A percentile compares a stretch with the other conserved stretches of the same genome.
These are phyloP conservation scores for Coregonus clupeaformis DNA, from an alignment of 2,113 vertebrate species.

Conservation along the genomic window DNA sequence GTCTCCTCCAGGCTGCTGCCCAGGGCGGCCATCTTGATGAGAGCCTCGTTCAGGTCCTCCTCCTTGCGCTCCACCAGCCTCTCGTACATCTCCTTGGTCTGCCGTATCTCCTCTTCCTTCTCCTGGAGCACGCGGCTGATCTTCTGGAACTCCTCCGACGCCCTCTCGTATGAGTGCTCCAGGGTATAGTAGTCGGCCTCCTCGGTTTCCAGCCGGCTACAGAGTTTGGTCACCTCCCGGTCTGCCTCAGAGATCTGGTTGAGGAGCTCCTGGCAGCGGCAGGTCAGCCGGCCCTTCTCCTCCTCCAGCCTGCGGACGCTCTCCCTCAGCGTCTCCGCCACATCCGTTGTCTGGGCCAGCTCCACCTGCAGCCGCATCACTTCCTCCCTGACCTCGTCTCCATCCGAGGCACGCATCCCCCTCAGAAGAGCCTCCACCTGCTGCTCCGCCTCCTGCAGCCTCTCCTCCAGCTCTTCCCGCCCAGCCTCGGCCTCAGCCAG, in stretches of 20 bases:
- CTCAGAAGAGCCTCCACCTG: slow-evolving; percentile 84
- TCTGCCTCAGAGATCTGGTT: slow-evolving; percentile 83
- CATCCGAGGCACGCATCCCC: slow-evolving; percentile 74
- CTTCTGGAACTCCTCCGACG: slow-evolving; percentile 81
- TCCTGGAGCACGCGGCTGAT: slow-evolving; percentile 80
- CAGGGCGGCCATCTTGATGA: slow-evolving; percentile 84
- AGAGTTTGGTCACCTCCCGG: slow-evolving; percentile 81
- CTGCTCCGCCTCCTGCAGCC: slow-evolving; percentile 80
- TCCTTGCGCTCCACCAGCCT: slow-evolving; percentile 84
- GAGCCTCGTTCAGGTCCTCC: slow-evolving; percentile 84
- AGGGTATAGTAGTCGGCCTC: slow-evolving; percentile 83
- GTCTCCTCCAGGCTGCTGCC: slow-evolving; percentile 88
- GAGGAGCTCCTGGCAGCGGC: slow-evolving; percentile 87
- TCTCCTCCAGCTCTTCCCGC: slow-evolving; percentile 78
- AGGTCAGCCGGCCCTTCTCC: slow-evolving; percentile 82
- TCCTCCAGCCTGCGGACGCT: slow-evolving; percentile 81
- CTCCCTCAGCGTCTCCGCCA: slow-evolving; percentile 80
- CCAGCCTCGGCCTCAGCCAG: slow-evolving; percentile 83
- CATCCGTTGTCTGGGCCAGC: slow-evolving; percentile 74
- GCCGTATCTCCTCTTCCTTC: slow-evolving; percentile 87
- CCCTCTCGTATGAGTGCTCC: slow-evolving; percentile 81
- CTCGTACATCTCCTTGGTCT: slow-evolving; percentile 83
- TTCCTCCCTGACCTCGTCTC: slow-evolving; percentile 75
- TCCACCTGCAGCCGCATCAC: slow-evolving; percentile 85
- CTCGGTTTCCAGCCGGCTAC: slow-evolving; percentile 76